phyloP scores from a whole-genome alignment of 2,888 invertebrate genomes.

The Nephrotoma flavescens region DNA sequence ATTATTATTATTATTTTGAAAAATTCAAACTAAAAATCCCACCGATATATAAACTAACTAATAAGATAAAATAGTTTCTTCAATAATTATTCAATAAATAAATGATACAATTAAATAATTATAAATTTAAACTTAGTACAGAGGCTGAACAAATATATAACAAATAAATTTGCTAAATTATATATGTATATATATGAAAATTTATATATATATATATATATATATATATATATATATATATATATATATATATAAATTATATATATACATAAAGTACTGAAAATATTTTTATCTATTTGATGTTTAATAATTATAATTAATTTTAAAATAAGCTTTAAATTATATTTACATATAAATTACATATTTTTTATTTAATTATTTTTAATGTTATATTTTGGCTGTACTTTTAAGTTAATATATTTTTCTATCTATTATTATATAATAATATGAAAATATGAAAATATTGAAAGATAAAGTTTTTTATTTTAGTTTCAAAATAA shows the following conservation, averaged over 20 bases:
- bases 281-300: neutral
- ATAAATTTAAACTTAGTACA: neutral
- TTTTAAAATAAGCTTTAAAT: neutral
- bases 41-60: neutral
- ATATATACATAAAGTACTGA: neutral
- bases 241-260: neutral
- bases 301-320: neutral
- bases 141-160: neutral
- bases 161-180: neutral
- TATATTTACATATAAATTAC: neutral
- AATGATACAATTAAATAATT: neutral
- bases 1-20: neutral
- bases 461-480: neutral
- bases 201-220: no score
- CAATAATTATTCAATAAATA: neutral
- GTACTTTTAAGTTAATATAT: neutral
- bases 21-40: neutral
- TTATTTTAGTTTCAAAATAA: neutral
- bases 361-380: neutral
- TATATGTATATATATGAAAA: no score
- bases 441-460: neutral
- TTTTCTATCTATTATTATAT: neutral
- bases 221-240: no score
- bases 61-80: neutral
- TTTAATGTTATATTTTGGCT: neutral